A percentile compares a stretch with the other conserved stretches of the same genome.
phyloP scores from a whole-genome alignment of 2,113 vertebrate genomes.

The Neogale vison region DNA sequence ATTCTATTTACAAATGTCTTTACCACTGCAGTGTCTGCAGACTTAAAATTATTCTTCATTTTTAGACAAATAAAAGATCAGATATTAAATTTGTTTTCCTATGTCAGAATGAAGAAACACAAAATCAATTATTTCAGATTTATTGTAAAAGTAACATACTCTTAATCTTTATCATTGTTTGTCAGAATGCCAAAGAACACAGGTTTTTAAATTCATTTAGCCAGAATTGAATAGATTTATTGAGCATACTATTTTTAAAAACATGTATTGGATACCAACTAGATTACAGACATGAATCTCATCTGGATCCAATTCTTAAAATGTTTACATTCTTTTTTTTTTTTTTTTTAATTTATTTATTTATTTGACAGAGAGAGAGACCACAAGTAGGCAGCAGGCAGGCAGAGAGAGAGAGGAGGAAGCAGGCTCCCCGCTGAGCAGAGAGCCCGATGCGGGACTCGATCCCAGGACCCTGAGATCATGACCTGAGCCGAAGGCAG shows the following conservation, averaged over 20 bases:
- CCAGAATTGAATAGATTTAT: slow-evolving; percentile 5
- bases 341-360: not conserved
- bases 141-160: not conserved
- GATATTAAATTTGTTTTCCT: slow-evolving; percentile 41
- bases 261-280: not conserved
- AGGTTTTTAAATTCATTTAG: slow-evolving; percentile 29
- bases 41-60: slow-evolving; percentile 51
- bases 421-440: too few species aligned
- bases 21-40: not conserved
- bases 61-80: slow-evolving; percentile 52
- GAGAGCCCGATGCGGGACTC: too few species aligned
- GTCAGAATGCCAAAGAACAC: slow-evolving; percentile 1
- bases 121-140: slow-evolving; percentile 56
- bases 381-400: too few species aligned
- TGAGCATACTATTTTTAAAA: not conserved
- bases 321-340: not conserved
- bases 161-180: not conserved
- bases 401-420: too few species aligned
- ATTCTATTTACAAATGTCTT: slow-evolving; percentile 57
- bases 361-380: too few species aligned
- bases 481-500: too few species aligned
- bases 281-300: not conserved
- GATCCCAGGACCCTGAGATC: too few species aligned
- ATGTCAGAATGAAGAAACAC: slow-evolving; percentile 29
- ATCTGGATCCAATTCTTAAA: not conserved